phyloP scores from a whole-genome alignment of 1,140 invertebrate genomes.

The Eupeodes corollae region DNA sequence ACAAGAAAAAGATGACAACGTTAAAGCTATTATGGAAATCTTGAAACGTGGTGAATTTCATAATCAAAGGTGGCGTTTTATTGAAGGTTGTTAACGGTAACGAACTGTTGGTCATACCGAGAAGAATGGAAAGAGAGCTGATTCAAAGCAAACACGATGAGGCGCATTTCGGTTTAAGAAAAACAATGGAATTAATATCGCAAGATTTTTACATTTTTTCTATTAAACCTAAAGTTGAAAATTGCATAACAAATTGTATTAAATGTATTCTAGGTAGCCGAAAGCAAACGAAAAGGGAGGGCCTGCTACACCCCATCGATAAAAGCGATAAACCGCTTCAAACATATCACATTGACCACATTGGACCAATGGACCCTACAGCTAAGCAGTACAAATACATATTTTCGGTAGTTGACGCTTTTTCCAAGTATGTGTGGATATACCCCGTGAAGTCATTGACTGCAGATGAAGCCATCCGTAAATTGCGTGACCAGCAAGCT shows the following conservation, averaged over 20 bases:
- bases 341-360: neutral
- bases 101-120: neutral
- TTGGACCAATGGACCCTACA: no score
- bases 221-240: no score
- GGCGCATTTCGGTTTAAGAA: slow-evolving; percentile 1
- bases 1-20: neutral
- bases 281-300: slow-evolving; percentile 29
- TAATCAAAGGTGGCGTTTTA: neutral
- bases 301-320: slow-evolving; percentile 21
- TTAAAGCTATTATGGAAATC: slow-evolving; percentile 1
- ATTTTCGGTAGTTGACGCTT: no score
- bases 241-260: slow-evolving; percentile 14
- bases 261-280: slow-evolving; percentile 27
- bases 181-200: no score
- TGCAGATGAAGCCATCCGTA: neutral
- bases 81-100: neutral
- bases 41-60: neutral
- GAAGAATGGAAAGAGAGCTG: slow-evolving; percentile 1
- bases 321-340: slow-evolving; percentile 26
- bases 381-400: no score
- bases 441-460: neutral
- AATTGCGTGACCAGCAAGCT: slow-evolving; percentile 14
- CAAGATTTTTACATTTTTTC: no score
- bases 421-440: slow-evolving; percentile 3
- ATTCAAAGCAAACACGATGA: slow-evolving; percentile 3